Base-by-base conservation (phyloP, 2,888 invertebrate species). In the Rhagophthalmus giganteus region DNA sequence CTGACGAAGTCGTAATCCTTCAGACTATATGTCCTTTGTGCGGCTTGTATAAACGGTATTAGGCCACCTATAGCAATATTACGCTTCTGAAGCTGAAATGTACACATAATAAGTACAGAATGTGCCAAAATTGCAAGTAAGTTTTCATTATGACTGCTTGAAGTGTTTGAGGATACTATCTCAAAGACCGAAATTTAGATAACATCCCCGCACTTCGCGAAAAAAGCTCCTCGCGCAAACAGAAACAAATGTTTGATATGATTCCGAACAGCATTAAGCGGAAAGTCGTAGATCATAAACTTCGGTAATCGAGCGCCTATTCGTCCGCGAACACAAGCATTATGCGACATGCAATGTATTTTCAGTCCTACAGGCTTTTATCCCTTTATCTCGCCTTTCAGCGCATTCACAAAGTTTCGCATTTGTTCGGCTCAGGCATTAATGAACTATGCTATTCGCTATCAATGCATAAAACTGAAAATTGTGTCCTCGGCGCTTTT, bases 311-410 rank as follows among this genome's bases (percentile, higher is more conserved):
- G 31, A 41, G 16, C 30, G 31, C 42, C 50, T 50, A 46, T 40
- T 47, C 39, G 39, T 24, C 25, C 35, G 20, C 32, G 27, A 60
- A 60, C 60, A 60, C 48, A 55, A 50, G 60, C 57, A 59, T 61
- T 61, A 61, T 61, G 55, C 55, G 68, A 66, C 66, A 66, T 69
- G 69, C 68, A 68, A 64, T 70, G 68, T 71, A 68, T 70, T 69
- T 70, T 67, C 67, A 67, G 66, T 58, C 59, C 63, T 61, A 59
- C 59, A 60, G n/a, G 71, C 70, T 69, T 73, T 74, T 72, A 72
- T 74, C 72, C 73, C 73, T 74, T 74, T 74, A 74, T 74, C 73
- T 74, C 68, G 71, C 71, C 71, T 73, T 74, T 74, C 73, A 73
- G 69, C 69, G 67, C 69, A 66, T 72, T 73, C 59, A 61, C 59